Base-by-base conservation (phyloP, 2,113 vertebrate species). In the Aegotheles bennettii region DNA sequence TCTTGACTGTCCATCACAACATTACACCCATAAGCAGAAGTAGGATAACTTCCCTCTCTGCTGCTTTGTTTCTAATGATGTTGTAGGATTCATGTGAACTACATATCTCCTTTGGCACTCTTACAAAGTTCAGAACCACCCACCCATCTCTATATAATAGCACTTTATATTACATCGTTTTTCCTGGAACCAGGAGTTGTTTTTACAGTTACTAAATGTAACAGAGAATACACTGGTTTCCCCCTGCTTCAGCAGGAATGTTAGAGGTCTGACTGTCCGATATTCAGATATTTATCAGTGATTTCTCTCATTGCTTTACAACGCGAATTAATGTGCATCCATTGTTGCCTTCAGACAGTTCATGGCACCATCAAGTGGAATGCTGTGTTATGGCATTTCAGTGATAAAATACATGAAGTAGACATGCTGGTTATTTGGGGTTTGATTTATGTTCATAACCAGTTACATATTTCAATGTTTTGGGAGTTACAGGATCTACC, bases 141-240 rank as follows among this genome's bases (percentile, higher is more conserved):
- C 68, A 90, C 90, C 68, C 76, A 38, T 59, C 24, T 53, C 87
- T 81, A 0, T 71, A 87, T 51, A 95, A 90, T 71, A 88, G 65
- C 35, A 78, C 92, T 95, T 88, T 64, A 74, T 84, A 54, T 94
- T 88, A 94, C 83, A 75, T 47, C 79, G 53, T 92, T 94, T 96
- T 96, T 96, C 94, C 94, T 96, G 94, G 95, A 96, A 71, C 51
- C 0, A 0, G 21, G 31, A 61, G 68, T 86, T 94, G 78, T 94
- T 97, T 95, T 92, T 53, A 81, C 85, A 95, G 85, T 94, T 96
- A 85, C 76, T 86, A 43, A 84, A 84, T 74, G 59, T 84, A 90
- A 67, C 6, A 2, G 94, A 88, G 82, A 90, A 92, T 91, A 74
- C 51, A 42, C n/a, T 94, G 68, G 9, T 70, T 96, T 88, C 64